Percentiles rank a stretch among this genome's conserved stretches.
Conservation (phyloP, 2,888 invertebrate species). For the Strigamia transsilvanica region DNA sequence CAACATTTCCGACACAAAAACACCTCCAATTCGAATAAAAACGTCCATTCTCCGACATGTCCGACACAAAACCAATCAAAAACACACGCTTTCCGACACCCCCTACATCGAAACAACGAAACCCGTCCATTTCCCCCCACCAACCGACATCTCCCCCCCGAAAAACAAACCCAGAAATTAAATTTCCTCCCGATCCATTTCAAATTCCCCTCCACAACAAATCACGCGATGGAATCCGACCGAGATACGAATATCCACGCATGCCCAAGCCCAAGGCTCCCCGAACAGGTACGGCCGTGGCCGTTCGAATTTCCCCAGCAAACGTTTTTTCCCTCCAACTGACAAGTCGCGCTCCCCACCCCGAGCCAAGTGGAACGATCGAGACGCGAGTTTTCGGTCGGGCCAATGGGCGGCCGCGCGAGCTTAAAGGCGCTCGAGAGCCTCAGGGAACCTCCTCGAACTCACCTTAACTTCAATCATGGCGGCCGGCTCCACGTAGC, state of each 20-base stretch:
- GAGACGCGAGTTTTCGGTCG: neutral
- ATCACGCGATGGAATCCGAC: neutral
- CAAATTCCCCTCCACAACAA: constrained; percentile 1
- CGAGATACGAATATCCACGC: neutral
- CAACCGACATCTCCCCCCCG: too few relatives aligned
- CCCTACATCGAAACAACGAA: too few relatives aligned
- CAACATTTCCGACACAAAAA: too few relatives aligned
- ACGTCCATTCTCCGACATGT: too few relatives aligned
- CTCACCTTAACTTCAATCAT: constrained; percentile 6
- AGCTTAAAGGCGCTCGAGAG: neutral
- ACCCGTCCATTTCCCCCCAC: neutral
- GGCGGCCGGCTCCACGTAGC: constrained; percentile 1
- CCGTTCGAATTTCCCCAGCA: neutral
- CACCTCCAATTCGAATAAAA: too few relatives aligned
- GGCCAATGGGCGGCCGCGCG: constrained; percentile 32
- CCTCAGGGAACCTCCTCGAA: neutral
- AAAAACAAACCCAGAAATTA: too few relatives aligned
- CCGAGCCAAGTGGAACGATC: neutral
- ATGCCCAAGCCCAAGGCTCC: neutral
- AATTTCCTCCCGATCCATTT: too few relatives aligned
- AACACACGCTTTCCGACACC: neutral
- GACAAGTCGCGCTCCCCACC: too few relatives aligned
- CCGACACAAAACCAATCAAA: too few relatives aligned
- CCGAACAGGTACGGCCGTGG: neutral
- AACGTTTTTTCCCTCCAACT: neutral